Evolutionary conservation across 2,888 invertebrate genomes (phyloP), one percentile per base, ranked within the genome.

Genomic region (Chironomus tentans): DNA sequence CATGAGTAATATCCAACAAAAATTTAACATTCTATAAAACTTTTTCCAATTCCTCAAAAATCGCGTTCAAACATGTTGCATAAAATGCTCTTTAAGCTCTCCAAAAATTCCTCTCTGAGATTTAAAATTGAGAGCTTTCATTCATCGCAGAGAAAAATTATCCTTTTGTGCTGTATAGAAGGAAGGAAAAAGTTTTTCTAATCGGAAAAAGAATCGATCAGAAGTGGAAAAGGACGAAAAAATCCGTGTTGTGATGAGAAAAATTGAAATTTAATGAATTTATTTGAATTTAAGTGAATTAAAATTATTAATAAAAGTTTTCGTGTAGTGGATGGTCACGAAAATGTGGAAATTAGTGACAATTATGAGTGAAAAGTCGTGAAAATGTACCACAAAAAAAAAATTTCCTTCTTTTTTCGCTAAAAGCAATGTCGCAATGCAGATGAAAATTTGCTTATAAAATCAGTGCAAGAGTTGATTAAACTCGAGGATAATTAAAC

Each of bases 381-480:
- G 18, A 56, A 56, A 56, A 56, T 56, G 56, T 56, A 56, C 18
- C 56, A 56, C 50, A n/a, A 50, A 4, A 56, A 56, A 56, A 56
- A 18, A 6, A 18, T 56, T 56, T 56, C 56, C 15, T 38, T 38
- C 38, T 38, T 56, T 56, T 56, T 18, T 56, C 56, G 56, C 56
- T 56, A 71, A 62, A 70, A 21, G 48, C 61, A 72, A 50, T 72
- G 50, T 72, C 72, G 72, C 72, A 72, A 38, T 72, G 72, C 72
- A 72, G 72, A 50, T 61, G 46, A 72, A 72, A 70, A 15, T 47
- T 47, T 62, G 61, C 21, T 38, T 61, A 18, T 18, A 18, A 56
- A 56, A 56, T n/a, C 38, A 61, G 62, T 61, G 62, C 15, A 24
- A 28, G 18, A 18, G 56, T 18, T 56, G 18, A 18, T 38, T 1